A percentile compares a stretch with the other conserved stretches of the same genome.
phyloP scores from a whole-genome alignment of 2,797 vertebrate species.

The Myotis findleyi region DNA sequence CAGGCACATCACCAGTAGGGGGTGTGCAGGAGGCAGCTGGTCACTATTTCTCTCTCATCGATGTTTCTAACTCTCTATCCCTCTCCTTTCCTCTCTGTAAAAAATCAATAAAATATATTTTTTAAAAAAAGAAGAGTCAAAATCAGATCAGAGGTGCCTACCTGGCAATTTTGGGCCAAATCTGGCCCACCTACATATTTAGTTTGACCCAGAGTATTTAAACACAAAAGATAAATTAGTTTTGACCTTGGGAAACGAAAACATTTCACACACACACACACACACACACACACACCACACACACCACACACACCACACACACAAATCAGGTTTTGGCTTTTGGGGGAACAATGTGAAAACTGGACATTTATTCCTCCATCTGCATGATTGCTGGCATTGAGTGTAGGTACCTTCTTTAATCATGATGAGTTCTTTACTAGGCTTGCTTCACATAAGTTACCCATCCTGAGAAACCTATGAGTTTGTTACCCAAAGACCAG shows the following conservation, averaged over 20 bases:
- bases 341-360: background rate
- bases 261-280: background rate
- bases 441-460: background rate
- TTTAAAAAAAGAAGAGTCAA: background rate
- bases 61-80: too few species aligned
- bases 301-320: background rate
- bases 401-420: background rate
- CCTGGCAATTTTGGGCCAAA: background rate
- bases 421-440: background rate
- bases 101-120: too few species aligned
- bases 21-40: too few species aligned
- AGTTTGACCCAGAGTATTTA: background rate
- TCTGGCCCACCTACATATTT: background rate
- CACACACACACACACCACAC: background rate
- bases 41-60: too few species aligned
- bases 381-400: too few species aligned
- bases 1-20: too few species aligned
- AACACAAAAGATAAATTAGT: constrained; percentile 1
- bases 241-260: background rate
- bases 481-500: background rate
- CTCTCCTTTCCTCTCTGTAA: too few species aligned
- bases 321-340: background rate
- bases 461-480: background rate
- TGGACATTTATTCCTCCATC: accelerated
- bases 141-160: background rate